Percentiles rank a stretch among this genome's conserved stretches.
Evolutionary conservation across 2,797 vertebrate species (phyloP).

Genomic region (Muraenolepis orangiensis): DNA sequence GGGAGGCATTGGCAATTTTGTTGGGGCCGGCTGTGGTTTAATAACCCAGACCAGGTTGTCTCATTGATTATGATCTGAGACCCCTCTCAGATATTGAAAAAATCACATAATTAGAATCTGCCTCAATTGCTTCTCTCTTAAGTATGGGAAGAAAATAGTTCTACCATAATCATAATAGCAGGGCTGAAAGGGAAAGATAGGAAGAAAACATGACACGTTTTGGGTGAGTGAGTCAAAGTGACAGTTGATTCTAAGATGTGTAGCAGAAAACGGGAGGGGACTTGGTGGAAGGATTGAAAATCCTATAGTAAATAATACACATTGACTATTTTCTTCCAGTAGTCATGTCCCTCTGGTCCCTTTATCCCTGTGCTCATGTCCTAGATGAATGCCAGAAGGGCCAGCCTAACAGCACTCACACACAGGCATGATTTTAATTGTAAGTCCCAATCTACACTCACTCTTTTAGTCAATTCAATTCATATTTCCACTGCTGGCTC

Average conservation of each 20-base stretch:
- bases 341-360: not conserved
- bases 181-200: not conserved
- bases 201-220: not conserved
- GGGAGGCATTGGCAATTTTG: too few relatives aligned
- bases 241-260: too few relatives aligned
- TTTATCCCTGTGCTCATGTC: not conserved
- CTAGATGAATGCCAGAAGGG: not conserved
- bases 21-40: too few relatives aligned
- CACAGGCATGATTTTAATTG: not conserved
- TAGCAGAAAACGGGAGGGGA: too few relatives aligned
- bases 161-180: not conserved
- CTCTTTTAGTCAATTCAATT: slow-evolving; percentile 21
- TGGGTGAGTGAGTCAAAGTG: too few relatives aligned
- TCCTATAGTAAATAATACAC: too few relatives aligned
- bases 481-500: slow-evolving; percentile 16
- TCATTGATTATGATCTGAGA: too few relatives aligned
- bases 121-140: not conserved
- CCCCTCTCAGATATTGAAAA: too few relatives aligned
- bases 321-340: not conserved
- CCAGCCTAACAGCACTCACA: not conserved
- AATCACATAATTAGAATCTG: not conserved
- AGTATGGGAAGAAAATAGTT: not conserved
- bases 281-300: too few relatives aligned
- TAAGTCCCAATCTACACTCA: slow-evolving; percentile 5
- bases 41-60: too few relatives aligned